Percentiles rank a stretch among this genome's conserved stretches.
Evolutionary conservation across 1,140 invertebrate species (phyloP).

Genomic region (Scylla paramamosain): DNA sequence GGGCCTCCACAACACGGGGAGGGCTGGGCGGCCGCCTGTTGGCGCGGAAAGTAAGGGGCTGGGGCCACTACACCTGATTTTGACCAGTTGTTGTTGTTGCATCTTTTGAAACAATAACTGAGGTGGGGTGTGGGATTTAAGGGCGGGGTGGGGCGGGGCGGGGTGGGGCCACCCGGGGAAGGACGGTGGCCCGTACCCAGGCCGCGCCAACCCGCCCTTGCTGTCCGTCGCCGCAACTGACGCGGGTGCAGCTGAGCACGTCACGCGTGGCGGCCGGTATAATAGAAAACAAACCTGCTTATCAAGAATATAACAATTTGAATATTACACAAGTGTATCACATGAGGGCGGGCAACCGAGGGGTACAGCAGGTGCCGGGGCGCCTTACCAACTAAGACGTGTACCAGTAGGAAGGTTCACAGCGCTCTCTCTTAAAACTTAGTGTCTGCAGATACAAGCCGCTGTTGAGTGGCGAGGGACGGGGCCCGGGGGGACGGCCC

Average conservation of each 20-base stretch:
- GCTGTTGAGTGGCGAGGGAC: conserved; percentile 63
- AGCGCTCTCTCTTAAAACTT: conserved; percentile 74
- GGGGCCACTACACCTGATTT: conserved; percentile 18
- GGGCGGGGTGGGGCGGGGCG: background rate
- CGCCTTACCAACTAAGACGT: conserved; percentile 70
- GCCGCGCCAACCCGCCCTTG: conserved; percentile 9
- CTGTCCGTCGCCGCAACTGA: conserved; percentile 38
- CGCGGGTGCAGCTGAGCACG: conserved; percentile 28
- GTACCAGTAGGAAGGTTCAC: conserved; percentile 74
- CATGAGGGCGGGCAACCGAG: conserved; percentile 47
- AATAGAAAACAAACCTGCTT: conserved; percentile 67
- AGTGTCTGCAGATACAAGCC: conserved; percentile 75
- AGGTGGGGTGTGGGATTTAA: conserved; percentile 27
- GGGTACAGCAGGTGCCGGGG: conserved; percentile 39
- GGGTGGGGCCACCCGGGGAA: conserved; percentile 37
- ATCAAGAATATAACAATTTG: conserved; percentile 75
- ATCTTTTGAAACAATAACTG: conserved; percentile 31
- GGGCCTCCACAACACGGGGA: background rate
- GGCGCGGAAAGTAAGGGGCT: background rate
- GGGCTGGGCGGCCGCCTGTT: conserved; percentile 5
- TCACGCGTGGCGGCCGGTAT: conserved; percentile 40
- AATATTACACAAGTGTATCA: conserved; percentile 75
- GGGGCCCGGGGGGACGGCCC: conserved; percentile 13
- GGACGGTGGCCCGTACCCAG: conserved; percentile 31
- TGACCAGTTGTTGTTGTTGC: conserved; percentile 10